Evolutionary conservation across 1,140 invertebrate species (phyloP).

Genomic region (Euglossa dilemma): DNA sequence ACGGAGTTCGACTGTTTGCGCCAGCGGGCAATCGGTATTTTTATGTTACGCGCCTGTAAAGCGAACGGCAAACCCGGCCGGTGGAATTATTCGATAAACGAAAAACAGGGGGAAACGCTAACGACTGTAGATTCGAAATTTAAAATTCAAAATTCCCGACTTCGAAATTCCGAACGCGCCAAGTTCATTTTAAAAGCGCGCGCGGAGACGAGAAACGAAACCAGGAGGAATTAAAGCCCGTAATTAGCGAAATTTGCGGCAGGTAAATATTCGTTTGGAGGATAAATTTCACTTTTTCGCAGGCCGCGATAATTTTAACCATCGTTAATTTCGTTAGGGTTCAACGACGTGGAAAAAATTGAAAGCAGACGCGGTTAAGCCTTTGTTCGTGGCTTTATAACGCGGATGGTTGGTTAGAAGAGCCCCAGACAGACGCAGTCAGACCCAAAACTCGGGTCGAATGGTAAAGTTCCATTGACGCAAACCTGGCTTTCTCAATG

Average conservation of each 20-base stretch:
- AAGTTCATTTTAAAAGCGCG: neutral
- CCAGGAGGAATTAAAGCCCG: neutral
- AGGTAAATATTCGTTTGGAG: too few relatives aligned
- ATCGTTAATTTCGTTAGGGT: neutral
- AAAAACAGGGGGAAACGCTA: neutral
- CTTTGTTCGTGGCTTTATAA: too few relatives aligned
- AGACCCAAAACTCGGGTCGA: too few relatives aligned
- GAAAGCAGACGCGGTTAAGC: neutral
- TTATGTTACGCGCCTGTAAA: constrained; percentile 13
- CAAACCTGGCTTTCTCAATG: too few relatives aligned
- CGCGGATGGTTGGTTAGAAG: too few relatives aligned
- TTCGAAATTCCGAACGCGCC: neutral
- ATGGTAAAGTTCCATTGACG: too few relatives aligned
- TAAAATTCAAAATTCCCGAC: neutral
- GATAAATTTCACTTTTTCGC: too few relatives aligned
- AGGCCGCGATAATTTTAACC: neutral
- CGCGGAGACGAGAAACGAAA: neutral
- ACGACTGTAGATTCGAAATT: neutral
- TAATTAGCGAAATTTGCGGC: neutral
- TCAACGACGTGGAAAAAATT: neutral
- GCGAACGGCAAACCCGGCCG: too few relatives aligned
- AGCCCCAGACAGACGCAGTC: too few relatives aligned
- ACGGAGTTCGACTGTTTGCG: neutral
- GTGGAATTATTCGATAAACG: constrained; percentile 13
- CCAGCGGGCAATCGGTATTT: neutral